Evolutionary conservation across 2,113 vertebrate genomes (phyloP), one percentile per base, ranked within the genome.

Genomic region (Albula goreensis): DNA sequence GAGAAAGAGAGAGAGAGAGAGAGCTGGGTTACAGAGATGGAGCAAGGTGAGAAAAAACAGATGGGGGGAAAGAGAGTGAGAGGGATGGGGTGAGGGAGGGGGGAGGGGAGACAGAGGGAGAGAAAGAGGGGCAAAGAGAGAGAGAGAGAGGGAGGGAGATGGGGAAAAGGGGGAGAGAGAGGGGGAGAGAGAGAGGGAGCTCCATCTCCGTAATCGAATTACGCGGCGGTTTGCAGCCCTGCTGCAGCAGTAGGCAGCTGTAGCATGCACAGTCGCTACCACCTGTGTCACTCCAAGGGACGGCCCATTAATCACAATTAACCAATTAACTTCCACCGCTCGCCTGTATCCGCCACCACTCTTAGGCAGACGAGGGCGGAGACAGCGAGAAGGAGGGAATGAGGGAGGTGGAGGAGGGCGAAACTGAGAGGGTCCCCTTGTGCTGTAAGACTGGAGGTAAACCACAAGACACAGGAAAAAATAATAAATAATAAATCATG

Each of bases 241-340:
- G 93, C 93, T 92, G 95, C 94, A 94, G 94, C 94, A 91, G 87
- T 41, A 41, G 31, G 82, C 77, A 91, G 90, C 95, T 93, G 92
- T 93, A 91, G 90, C 90, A 90, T 1, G 84, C 86, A 86, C 91
- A 90, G 90, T 87, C 91, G 90, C 91, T 70, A 87, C 87, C 96
- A 96, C 96, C 95, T 96, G 96, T 96, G 95, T 95, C 93, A 88
- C 89, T 88, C 91, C 91, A 91, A 95, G 93, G 93, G 95, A 91
- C 94, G 91, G 84, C 93, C 94, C 96, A 97, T 97, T 96, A 93
- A 97, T 97, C 97, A 97, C 89, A 93, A 95, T 96, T 93, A 94
- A 92, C 96, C 96, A 96, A 97, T 97, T 96, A 97, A 90, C 93
- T 48, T 63, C 89, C 82, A 88, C 91, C 56, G 90, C 92, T 93